phyloP scores from a whole-genome alignment of 2,113 vertebrate species.

The Desmodus rotundus region DNA sequence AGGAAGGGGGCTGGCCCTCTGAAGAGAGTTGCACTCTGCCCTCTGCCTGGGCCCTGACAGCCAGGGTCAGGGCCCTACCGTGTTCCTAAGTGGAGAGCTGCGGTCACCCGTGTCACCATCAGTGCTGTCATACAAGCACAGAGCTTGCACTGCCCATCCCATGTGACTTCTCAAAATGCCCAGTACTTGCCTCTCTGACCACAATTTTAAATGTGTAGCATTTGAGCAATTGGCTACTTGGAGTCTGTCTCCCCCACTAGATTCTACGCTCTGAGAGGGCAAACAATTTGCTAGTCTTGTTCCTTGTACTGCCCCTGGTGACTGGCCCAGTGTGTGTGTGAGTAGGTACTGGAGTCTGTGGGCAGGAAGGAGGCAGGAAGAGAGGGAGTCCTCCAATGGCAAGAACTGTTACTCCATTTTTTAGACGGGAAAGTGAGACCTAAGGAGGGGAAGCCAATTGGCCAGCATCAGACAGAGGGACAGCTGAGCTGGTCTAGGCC shows the following conservation, averaged over 20 bases:
- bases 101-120: rapidly evolving
- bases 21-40: background rate
- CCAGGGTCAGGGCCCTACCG: rapidly evolving
- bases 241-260: background rate
- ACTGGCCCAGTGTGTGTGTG: background rate
- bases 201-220: background rate
- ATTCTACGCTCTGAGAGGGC: background rate
- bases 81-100: rapidly evolving
- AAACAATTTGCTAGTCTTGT: background rate
- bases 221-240: background rate
- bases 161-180: background rate
- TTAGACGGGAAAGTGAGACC: background rate
- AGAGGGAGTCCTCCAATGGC: background rate
- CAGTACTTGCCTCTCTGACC: background rate
- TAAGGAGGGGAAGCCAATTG: background rate
- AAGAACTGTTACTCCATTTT: background rate
- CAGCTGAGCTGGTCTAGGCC: background rate
- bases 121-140: background rate
- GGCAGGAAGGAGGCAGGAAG: background rate
- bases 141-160: background rate
- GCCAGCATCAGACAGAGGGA: background rate
- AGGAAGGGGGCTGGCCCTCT: background rate
- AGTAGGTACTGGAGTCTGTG: background rate
- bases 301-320: background rate
- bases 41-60: background rate